A percentile compares a stretch with the other conserved stretches of the same genome.
Conservation (phyloP, 2,888 invertebrate species). For the Oscheius onirici region DNA sequence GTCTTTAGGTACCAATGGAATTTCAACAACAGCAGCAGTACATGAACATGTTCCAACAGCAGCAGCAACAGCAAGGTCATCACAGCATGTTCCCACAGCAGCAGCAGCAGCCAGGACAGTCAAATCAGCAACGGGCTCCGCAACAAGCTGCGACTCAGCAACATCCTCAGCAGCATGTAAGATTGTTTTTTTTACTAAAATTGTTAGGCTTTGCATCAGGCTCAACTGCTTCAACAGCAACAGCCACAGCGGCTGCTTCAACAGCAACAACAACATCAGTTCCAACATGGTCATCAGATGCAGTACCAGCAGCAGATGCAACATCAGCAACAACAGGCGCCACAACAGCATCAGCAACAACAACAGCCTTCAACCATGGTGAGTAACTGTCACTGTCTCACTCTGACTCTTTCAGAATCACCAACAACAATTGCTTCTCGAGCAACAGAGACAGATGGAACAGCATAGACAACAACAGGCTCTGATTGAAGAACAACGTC, state of each 20-base stretch:
- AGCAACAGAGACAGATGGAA: slow-evolving; percentile 34
- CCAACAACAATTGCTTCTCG: slow-evolving; percentile 37
- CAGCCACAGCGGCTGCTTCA: slow-evolving; percentile 17
- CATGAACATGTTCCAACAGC: slow-evolving; percentile 33
- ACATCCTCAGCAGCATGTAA: slow-evolving; percentile 35
- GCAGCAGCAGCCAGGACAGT: slow-evolving; percentile 1
- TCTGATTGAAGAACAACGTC: slow-evolving; percentile 35
- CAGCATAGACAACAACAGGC: slow-evolving; percentile 32
- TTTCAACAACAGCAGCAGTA: background rate
- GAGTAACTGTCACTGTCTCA: background rate
- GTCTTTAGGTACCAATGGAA: no score
- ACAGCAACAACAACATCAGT: slow-evolving; percentile 9
- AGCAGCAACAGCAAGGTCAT: slow-evolving; percentile 27
- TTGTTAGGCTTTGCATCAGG: slow-evolving; percentile 29
- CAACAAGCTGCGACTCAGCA: slow-evolving; percentile 22
- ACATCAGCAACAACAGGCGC: slow-evolving; percentile 28
- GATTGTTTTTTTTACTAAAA: background rate
- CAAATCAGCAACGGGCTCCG: background rate
- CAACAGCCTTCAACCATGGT: slow-evolving; percentile 37
- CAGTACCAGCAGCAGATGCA: background rate
- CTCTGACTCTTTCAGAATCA: slow-evolving; percentile 9
- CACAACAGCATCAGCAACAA: slow-evolving; percentile 38
- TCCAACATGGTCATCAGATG: background rate
- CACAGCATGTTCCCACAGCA: slow-evolving; percentile 31
- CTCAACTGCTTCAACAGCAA: slow-evolving; percentile 33